Percentiles rank a stretch among this genome's conserved stretches.
Conservation (phyloP, 2,113 vertebrate species). For the Dinomys branickii region DNA sequence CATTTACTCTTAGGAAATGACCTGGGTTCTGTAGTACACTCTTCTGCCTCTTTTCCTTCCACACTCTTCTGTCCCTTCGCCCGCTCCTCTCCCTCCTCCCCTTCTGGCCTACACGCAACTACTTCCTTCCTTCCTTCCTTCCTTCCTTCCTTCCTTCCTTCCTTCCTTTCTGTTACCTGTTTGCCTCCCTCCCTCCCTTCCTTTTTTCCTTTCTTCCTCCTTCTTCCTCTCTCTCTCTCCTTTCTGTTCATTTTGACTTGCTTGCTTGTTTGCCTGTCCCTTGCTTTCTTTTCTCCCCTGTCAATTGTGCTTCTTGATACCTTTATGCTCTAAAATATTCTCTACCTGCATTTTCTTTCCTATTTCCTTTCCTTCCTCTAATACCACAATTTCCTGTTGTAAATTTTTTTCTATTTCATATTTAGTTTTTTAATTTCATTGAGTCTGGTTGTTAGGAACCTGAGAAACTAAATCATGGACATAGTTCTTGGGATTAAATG, state of each 20-base stretch:
- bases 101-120: neutral
- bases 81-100: neutral
- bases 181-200: too few relatives aligned
- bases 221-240: too few relatives aligned
- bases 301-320: neutral
- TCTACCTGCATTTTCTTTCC: neutral
- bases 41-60: neutral
- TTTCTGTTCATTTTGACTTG: too few relatives aligned
- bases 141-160: too few relatives aligned
- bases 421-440: neutral
- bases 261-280: too few relatives aligned
- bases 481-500: neutral
- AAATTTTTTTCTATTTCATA: neutral
- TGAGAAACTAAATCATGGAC: neutral
- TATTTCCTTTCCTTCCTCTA: neutral
- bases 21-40: neutral
- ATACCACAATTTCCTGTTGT: neutral
- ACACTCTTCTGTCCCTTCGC: rapidly evolving
- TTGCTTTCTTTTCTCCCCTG: neutral
- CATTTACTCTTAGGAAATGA: neutral
- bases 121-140: too few relatives aligned
- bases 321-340: neutral
- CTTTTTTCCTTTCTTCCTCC: too few relatives aligned
- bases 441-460: neutral
- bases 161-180: too few relatives aligned